phyloP scores from a whole-genome alignment of 2,888 invertebrate species.

The Lasioglossum marginatum region DNA sequence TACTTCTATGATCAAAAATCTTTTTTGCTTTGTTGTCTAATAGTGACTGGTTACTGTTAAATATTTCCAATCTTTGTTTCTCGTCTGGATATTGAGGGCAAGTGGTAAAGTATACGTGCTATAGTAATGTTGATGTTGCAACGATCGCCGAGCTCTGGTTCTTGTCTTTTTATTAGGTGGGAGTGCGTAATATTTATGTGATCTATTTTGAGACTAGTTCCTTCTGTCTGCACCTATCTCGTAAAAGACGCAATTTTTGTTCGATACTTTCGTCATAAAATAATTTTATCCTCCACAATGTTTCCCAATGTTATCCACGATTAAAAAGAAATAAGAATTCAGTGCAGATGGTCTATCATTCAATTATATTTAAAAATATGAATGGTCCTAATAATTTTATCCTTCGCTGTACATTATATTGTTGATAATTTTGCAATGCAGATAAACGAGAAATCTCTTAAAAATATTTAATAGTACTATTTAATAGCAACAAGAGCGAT shows the following conservation, averaged over 20 bases:
- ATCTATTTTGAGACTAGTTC: not conserved
- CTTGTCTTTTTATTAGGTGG: constrained; percentile 4
- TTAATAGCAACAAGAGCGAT: not conserved
- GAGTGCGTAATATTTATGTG: not conserved
- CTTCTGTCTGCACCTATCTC: not conserved
- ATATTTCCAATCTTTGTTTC: not conserved
- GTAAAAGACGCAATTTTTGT: not conserved
- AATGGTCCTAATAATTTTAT: too few relatives aligned
- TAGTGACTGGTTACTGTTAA: not conserved
- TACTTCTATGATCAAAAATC: not conserved
- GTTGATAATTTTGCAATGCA: not conserved
- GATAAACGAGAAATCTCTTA: not conserved
- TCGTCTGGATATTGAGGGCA: not conserved
- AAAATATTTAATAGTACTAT: too few relatives aligned
- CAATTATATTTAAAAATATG: too few relatives aligned
- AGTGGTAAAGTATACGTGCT: not conserved
- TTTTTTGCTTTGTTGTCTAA: not conserved
- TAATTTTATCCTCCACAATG: not conserved
- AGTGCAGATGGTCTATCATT: too few relatives aligned
- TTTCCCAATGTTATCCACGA: too few relatives aligned
- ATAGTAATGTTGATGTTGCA: not conserved
- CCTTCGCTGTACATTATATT: not conserved
- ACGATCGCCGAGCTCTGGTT: not conserved
- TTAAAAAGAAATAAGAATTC: too few relatives aligned
- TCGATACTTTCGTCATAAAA: not conserved